Conservation (phyloP, 2,888 invertebrate species). For the Nephrotoma guestfalica region DNA sequence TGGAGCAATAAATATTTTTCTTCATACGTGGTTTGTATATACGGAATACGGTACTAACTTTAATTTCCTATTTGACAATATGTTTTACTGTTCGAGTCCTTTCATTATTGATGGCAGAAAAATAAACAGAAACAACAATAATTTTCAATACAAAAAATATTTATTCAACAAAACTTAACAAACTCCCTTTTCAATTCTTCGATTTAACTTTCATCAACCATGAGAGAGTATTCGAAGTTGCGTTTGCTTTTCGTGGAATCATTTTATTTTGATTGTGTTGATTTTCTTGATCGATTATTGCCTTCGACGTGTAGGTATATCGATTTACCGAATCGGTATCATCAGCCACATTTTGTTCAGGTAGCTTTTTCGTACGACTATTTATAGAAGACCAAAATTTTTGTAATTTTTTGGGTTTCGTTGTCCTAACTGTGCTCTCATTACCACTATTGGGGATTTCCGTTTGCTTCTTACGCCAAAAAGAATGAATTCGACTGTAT, state of each 20-base stretch:
- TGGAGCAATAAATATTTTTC: no score
- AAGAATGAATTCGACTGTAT: not conserved
- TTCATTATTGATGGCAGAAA: not conserved
- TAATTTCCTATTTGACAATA: not conserved
- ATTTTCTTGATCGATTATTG: not conserved
- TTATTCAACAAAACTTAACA: not conserved
- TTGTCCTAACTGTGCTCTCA: not conserved
- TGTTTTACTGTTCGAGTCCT: not conserved
- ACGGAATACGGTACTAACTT: not conserved
- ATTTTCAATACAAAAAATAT: not conserved
- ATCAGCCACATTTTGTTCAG: not conserved
- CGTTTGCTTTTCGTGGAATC: not conserved
- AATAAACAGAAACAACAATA: not conserved
- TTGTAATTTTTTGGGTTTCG: not conserved
- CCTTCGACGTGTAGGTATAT: not conserved
- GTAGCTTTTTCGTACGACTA: not conserved
- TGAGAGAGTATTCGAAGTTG: not conserved
- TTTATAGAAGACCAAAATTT: not conserved
- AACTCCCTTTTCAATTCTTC: not conserved
- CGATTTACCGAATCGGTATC: not conserved
- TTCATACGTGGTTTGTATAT: no score
- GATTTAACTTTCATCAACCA: conserved; percentile 3
- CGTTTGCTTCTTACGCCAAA: not conserved
- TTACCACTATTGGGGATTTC: not conserved
- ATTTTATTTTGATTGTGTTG: not conserved